Evolutionary conservation across 2,797 vertebrate genomes (phyloP), one percentile per base, ranked within the genome.

Genomic region (Sebastes nivosus): DNA sequence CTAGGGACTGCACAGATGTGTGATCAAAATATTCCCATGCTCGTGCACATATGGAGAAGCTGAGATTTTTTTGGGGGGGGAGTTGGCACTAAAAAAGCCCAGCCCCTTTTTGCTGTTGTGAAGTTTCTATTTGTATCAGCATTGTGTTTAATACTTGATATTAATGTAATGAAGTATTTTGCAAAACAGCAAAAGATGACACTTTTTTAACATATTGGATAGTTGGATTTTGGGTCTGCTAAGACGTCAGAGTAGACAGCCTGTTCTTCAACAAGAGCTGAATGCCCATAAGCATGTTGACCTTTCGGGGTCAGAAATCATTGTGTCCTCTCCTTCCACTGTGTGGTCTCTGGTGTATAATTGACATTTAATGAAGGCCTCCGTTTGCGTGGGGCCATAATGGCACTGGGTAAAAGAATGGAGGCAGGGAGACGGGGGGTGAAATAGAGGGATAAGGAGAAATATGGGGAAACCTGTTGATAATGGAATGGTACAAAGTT

Each of bases 351-450:
- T 87, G 93, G 93, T 94, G 92, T 95, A 93, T 96, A 96, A 96
- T 95, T 94, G 93, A 95, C 95, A 96, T 96, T 95, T 96, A 95
- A 96, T 95, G 93, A 95, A 95, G 95, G 94, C 89, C 87, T 94
- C 89, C 80, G 89, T 92, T 92, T 88, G 91, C 87, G 72, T 80
- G 80, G 82, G 90, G 88, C 93, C 92, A 92, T 85, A 90, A 86
- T 87, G 88, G 81, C 90, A 87, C 84, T 59, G 88, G 82, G 77
- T 89, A 85, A 91, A 89, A 91, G 88, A 91, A 89, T 88, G 30
- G 88, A 87, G 67, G 67, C 68, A 27, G 22, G 46, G 72, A 36
- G 57, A 36, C 0, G 46, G 72, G 73, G 79, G 77, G 69, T 72
- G 68, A 80, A 80, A 82, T 14, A 36, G n/a, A 60, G 75, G 75